phyloP scores from a whole-genome alignment of 1,140 invertebrate species.

The Calliopsis andreniformis region DNA sequence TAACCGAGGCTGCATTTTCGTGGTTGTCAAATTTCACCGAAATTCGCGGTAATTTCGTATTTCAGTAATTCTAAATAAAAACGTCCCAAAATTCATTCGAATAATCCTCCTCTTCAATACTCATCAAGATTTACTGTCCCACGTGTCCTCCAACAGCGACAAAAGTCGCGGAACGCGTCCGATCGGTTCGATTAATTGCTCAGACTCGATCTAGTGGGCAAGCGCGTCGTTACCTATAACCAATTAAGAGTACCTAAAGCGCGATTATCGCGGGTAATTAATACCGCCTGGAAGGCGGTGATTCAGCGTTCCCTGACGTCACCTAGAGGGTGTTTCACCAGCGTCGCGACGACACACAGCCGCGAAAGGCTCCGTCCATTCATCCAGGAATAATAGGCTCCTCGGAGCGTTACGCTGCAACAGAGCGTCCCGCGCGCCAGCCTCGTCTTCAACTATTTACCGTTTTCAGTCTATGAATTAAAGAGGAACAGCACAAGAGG shows the following conservation, averaged over 20 bases:
- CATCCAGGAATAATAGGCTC: not conserved
- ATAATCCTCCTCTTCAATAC: no score
- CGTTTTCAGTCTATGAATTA: conserved; percentile 1
- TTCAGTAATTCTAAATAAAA: no score
- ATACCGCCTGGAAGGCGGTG: not conserved
- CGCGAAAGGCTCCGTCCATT: conserved; percentile 1
- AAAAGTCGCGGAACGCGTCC: no score
- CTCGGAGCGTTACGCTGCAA: not conserved
- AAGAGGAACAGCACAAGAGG: not conserved
- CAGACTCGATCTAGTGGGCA: no score
- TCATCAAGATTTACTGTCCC: no score
- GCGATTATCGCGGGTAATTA: conserved; percentile 1
- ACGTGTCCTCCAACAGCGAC: no score
- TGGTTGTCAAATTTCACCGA: no score
- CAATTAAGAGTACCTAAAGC: not conserved
- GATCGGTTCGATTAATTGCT: no score
- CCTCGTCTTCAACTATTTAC: conserved; percentile 1
- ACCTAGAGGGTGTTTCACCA: not conserved
- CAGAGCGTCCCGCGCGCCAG: not conserved
- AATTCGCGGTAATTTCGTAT: no score
- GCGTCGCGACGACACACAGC: conserved; percentile 1
- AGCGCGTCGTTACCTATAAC: not conserved
- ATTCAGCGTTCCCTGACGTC: not conserved
- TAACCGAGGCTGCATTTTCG: no score
- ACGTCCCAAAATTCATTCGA: no score